These are phyloP conservation scores for Stomorhina lunata DNA, from an alignment of 2,888 invertebrate species.

Conservation along the genomic window DNA sequence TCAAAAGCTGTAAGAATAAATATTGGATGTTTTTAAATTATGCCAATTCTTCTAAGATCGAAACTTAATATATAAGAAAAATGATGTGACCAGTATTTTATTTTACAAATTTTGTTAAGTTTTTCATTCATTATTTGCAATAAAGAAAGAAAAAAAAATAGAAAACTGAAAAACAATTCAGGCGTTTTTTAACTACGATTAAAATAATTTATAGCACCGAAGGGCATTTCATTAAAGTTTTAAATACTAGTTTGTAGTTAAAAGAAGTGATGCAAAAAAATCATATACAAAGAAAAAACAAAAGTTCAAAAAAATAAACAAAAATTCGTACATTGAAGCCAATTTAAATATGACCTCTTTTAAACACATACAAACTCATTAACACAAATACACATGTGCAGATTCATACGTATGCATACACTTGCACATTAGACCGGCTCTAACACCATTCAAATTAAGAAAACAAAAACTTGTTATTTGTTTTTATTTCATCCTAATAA, in stretches of 20 bases:
- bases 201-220: conserved; percentile 48
- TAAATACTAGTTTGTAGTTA: background rate
- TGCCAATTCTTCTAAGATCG: too few relatives aligned
- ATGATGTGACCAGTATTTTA: too few relatives aligned
- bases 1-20: too few relatives aligned
- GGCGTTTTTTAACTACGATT: conserved; percentile 7
- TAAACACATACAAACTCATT: conserved; percentile 14
- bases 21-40: too few relatives aligned
- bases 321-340: background rate
- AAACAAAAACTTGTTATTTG: background rate
- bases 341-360: conserved; percentile 59
- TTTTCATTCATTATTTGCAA: background rate
- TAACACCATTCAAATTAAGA: background rate
- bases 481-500: too few relatives aligned
- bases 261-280: background rate
- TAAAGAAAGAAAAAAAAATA: background rate
- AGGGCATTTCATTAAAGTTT: conserved; percentile 46
- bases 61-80: too few relatives aligned
- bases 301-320: conserved; percentile 3
- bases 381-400: background rate
- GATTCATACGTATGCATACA: background rate
- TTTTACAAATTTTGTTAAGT: background rate
- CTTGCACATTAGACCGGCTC: too few relatives aligned
- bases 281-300: background rate
- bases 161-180: background rate